Conservation (phyloP, 2,797 vertebrate species). For the Labroides dimidiatus region DNA sequence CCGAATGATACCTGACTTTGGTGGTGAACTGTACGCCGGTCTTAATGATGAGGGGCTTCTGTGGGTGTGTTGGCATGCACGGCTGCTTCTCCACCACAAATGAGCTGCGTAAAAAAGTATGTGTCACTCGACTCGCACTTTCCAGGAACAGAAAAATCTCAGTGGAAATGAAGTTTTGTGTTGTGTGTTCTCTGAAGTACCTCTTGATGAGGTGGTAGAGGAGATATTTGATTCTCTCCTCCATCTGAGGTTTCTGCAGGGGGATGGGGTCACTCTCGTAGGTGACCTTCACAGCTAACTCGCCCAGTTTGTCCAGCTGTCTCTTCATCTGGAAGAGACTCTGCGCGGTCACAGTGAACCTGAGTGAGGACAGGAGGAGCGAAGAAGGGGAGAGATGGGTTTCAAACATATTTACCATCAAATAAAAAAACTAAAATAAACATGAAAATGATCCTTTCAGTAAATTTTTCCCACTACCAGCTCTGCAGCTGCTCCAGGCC, state of each 20-base stretch:
- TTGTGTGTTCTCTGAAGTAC: slow-evolving; percentile 68
- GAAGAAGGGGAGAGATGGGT: neutral
- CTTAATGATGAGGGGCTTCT: slow-evolving; percentile 96
- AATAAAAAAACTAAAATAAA: neutral
- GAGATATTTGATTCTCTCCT: slow-evolving; percentile 91
- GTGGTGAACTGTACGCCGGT: slow-evolving; percentile 97
- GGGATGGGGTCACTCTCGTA: slow-evolving; percentile 96
- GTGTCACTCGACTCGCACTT: too few relatives aligned
- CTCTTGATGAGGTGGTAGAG: slow-evolving; percentile 95
- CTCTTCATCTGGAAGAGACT: slow-evolving; percentile 96
- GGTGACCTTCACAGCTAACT: slow-evolving; percentile 92
- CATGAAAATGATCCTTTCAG: neutral
- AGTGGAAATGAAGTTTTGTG: too few relatives aligned
- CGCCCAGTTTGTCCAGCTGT: slow-evolving; percentile 94
- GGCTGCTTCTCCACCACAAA: slow-evolving; percentile 98
- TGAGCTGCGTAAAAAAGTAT: slow-evolving; percentile 82
- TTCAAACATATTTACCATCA: neutral
- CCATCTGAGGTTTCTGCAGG: slow-evolving; percentile 90
- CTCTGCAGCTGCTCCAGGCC: slow-evolving; percentile 96
- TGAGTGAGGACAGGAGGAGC: slow-evolving; percentile 51
- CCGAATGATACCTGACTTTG: slow-evolving; percentile 90
- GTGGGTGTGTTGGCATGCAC: slow-evolving; percentile 96
- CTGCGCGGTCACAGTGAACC: slow-evolving; percentile 93
- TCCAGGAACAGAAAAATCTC: too few relatives aligned
- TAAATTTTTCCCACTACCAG: slow-evolving; percentile 83